These are phyloP conservation scores for Amiota minor DNA, from an alignment of 2,888 invertebrate genomes.

Conservation along the genomic window DNA sequence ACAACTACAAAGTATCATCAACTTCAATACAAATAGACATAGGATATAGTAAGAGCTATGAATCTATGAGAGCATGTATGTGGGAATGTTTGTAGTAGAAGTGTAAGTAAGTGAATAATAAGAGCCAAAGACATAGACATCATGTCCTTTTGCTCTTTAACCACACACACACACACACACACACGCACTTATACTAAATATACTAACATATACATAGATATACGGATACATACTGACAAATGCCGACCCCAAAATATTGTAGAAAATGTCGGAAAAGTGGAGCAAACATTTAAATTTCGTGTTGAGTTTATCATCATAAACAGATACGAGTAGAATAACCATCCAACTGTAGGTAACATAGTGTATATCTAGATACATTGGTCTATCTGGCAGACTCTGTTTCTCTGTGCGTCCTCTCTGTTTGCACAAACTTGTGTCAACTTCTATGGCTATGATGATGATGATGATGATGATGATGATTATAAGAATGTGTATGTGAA, in stretches of 20 bases:
- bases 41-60: not conserved
- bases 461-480: conserved; percentile 7
- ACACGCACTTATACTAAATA: not conserved
- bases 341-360: not conserved
- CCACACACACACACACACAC: not conserved
- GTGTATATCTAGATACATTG: not conserved
- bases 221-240: too few species aligned
- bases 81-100: not conserved
- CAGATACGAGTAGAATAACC: not conserved
- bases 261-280: conserved; percentile 15
- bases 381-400: not conserved
- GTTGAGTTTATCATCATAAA: conserved; percentile 19
- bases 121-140: not conserved
- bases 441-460: not conserved
- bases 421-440: conserved; percentile 28
- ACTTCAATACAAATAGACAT: conserved; percentile 33
- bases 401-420: not conserved
- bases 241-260: not conserved
- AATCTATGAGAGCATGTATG: not conserved
- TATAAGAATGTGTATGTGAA: not conserved
- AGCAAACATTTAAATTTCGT: conserved; percentile 23
- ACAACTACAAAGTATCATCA: conserved; percentile 64
- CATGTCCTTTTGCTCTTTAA: not conserved
- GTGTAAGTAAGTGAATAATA: too few species aligned
- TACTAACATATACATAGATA: not conserved